Base-by-base conservation (phyloP, 1,140 invertebrate species). In the Magallana ariakensis region DNA sequence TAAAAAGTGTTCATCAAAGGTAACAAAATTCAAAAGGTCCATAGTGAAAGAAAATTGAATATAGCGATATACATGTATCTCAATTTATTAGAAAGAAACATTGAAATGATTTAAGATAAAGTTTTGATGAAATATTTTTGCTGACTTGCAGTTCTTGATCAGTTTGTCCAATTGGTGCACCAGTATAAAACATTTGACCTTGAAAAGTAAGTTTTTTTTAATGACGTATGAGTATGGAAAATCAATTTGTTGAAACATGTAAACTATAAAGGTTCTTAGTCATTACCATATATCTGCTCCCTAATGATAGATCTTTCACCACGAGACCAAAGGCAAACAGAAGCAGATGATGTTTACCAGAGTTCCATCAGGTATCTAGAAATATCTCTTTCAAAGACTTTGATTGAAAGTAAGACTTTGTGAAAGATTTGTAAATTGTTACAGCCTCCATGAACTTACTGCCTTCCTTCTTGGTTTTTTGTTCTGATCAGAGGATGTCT, bases 1-100 rank as follows among this genome's bases (percentile, higher is more conserved):
- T 60, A 75, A 86, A 46, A 80, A 86, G 19, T 91, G 92, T 60
- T 92, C 92, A 33, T 90, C 91, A n/a, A 81, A 90, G 87, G 93
- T 93, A 88, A 87, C n/a, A 60, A 46, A 46, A 46, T 46, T 46
- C 33, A 46, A 46, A 46, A 46, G 33, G 33, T 46, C 33, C 33
- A 46, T 46, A 5, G 33, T 46, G 33, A 5, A 46, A 5, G 33
- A 46, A 46, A 46, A 46, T 0, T 46, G 2, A 46, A 46, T 33
- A 0, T 1, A 33, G 33, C 5, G 33, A 33, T 46, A 46, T 5
- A n/a, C n/a, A n/a, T n/a, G n/a, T n/a, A 46, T 46, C 33, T 46
- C 33, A 46, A 4, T 46, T 46, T 46, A 46, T 46, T 46, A 46
- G 33, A 46, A 46, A 46, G 33, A 5, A 46, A 46, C 33, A 46